Evolutionary conservation across 2,888 invertebrate species (phyloP), one percentile per base, ranked within the genome.

Genomic region (Drosophila paranaensis): DNA sequence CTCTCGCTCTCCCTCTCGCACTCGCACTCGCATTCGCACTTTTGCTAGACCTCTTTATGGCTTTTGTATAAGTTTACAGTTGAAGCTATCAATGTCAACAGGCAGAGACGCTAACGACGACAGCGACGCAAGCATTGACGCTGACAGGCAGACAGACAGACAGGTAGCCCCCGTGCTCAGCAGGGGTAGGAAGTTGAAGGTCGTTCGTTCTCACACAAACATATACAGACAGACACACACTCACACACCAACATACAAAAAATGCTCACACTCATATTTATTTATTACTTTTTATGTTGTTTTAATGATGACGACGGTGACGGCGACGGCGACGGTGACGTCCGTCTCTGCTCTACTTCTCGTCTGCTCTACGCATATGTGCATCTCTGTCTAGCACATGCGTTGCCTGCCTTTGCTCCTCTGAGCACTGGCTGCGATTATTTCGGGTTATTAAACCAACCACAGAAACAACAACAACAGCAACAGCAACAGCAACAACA

Each of bases 381-480:
- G 86, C 82, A 82, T 86, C 82, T 82, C 88, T 80, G 57, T 88
- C 83, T 88, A 65, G 50, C 58, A 61, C 35, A 66, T 46, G 62
- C 42, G 60, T 54, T 42, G 54, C 48, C 55, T 48, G 65, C 48
- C 25, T 35, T 33, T 66, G 66, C 60, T 69, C 53, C 65, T 66
- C 73, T 68, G 55, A 71, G 33, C 71, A 60, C 54, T 65, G 70
- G 60, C 71, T 68, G 82, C 85, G 88, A 82, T 84, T 89, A 84
- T 89, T 84, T 84, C 84, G 84, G 84, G 89, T 89, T 84, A 84
- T 84, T 84, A 84, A 84, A 84, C 84, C 88, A 85, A 87, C 85
- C 79, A 74, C 79, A 81, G 45, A 70, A 67, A n/a, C 51, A 66
- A 27, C 66, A 60, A 14, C 48, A 70, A 14, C 57, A 54, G 8